phyloP scores from a whole-genome alignment of 2,888 invertebrate genomes.

The Cataglyphis albicans region DNA sequence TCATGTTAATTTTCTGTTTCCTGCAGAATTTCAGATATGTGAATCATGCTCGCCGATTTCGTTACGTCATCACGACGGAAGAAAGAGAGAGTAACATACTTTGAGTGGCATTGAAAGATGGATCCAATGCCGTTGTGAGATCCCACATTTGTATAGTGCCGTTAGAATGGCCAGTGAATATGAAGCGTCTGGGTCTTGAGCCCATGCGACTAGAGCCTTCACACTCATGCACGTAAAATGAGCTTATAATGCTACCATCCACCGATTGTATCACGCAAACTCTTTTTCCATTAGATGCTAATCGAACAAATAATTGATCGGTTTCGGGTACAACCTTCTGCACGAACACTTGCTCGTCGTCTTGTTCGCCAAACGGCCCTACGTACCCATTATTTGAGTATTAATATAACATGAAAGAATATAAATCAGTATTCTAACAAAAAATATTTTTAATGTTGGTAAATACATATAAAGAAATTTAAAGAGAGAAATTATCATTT shows the following conservation, averaged over 20 bases:
- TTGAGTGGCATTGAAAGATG: constrained; percentile 87
- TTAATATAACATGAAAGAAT: constrained; percentile 9
- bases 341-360: constrained; percentile 99
- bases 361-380: constrained; percentile 99
- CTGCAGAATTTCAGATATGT: neutral
- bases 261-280: constrained; percentile 98
- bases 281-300: constrained; percentile 98
- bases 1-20: constrained; percentile 1
- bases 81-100: constrained; percentile 79
- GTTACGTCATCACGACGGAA: constrained; percentile 9
- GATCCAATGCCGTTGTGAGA: constrained; percentile 96
- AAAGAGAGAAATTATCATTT: neutral
- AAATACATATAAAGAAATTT: neutral
- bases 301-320: constrained; percentile 96
- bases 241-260: constrained; percentile 96
- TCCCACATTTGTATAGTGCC: constrained; percentile 99
- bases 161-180: constrained; percentile 96
- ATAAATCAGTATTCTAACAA: neutral
- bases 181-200: constrained; percentile 93
- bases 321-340: constrained; percentile 99
- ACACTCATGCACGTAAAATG: constrained; percentile 98
- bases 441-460: neutral
- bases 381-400: neutral
- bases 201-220: constrained; percentile 98
- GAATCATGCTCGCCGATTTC: constrained; percentile 10